Evolutionary conservation across 2,797 vertebrate genomes (phyloP), one percentile per base, ranked within the genome.

Genomic region (Sebastiscus albofasciatus): DNA sequence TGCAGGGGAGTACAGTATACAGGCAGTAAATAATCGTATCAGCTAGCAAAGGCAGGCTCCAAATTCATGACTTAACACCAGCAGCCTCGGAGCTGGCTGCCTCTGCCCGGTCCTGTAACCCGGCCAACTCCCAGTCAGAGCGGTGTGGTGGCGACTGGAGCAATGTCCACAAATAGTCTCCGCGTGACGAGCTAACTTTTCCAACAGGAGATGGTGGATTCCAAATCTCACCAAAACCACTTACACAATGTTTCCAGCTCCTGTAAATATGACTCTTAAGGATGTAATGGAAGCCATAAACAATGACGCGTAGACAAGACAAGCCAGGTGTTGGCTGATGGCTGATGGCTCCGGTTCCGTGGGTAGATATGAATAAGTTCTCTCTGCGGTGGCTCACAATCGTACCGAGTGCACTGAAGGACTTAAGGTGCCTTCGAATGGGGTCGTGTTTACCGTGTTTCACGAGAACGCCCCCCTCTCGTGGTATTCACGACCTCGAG

Each of bases 51-150:
- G 55, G 42, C 67, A 16, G 31, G 16, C 59, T 88, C 72, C 55
- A 83, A 80, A 88, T 75, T 81, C 59, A 77, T 56, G 60, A 74
- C 46, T 89, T 76, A 76, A 77, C 46, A 58, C n/a, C 34, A 60
- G 24, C 72, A 52, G 76, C 80, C 58, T 62, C 20, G 31, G 60
- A 60, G 72, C 77, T 75, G 75, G 62, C 79, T 82, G 68, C 67
- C 60, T 70, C 68, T 75, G 70, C 78, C 67, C 70, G 46, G 29
- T 67, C 65, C 72, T 70, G 73, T 81, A 76, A 74, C 22, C 6
- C 5, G 8, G 79, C 83, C 84, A 84, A 59, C 26, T 79, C 66
- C 42, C 22, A 58, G 72, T 68, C 75, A 71, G 75, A 68, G 81
- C 70, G 56, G 58, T 79, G 60, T 27, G 70, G 72, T 68, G 72